phyloP scores from a whole-genome alignment of 2,113 vertebrate species.

The Microtus oregoni region DNA sequence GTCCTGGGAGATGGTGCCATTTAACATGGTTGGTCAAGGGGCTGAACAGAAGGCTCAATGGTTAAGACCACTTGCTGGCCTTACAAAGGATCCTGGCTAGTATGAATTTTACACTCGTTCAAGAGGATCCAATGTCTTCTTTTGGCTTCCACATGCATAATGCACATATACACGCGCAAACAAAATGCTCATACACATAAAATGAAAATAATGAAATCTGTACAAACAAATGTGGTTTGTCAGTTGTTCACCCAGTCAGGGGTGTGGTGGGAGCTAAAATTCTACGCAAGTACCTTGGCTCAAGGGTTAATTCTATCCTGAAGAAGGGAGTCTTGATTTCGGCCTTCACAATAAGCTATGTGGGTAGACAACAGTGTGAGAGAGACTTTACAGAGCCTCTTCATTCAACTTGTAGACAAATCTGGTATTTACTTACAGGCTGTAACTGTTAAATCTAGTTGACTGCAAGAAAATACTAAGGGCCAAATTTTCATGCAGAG shows the following conservation, averaged over 20 bases:
- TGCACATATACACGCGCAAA: neutral
- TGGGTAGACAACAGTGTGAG: neutral
- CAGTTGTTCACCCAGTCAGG: neutral
- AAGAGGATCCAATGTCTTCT: neutral
- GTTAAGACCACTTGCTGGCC: neutral
- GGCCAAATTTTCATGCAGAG: neutral
- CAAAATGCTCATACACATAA: neutral
- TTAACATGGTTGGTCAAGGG: neutral
- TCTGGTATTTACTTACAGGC: neutral
- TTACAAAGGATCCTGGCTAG: too few species aligned
- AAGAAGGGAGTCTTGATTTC: neutral
- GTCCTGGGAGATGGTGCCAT: neutral
- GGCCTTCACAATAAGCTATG: too few species aligned
- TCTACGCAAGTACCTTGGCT: too few species aligned
- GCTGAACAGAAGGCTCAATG: neutral
- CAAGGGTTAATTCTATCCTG: neutral
- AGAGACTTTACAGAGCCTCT: neutral
- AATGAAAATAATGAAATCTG: neutral
- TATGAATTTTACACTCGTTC: too few species aligned
- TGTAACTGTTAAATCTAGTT: neutral
- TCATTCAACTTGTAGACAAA: neutral
- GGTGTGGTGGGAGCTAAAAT: neutral
- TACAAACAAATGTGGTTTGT: neutral
- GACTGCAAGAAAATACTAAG: neutral
- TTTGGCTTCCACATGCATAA: neutral